Base-by-base conservation (phyloP, 1,140 invertebrate genomes). In the Palaemon carinicauda region DNA sequence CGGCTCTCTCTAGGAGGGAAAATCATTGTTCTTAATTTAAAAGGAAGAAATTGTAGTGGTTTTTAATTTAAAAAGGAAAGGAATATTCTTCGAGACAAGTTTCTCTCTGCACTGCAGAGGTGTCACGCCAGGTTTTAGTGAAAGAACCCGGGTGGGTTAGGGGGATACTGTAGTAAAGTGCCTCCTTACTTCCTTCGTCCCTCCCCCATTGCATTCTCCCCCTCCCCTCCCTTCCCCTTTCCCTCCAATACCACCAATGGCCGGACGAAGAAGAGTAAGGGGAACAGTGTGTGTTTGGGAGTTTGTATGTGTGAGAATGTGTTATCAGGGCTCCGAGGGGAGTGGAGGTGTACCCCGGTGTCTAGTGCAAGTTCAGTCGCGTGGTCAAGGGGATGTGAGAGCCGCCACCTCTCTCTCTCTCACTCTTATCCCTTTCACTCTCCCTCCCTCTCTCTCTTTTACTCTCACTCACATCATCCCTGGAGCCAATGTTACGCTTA, bases 361-460 rank as follows among this genome's bases (percentile, higher is more conserved):
- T 17, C 56, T 21, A 60, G 56, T 60, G 56, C 56, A 60, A 21
- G 56, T 21, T 60, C 2, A 21, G 24, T n/a, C 24, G 56, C 56
- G 24, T 60, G 56, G 24, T 15, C 56, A 21, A 60, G 24, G 56
- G 56, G 56, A 7, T n/a, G 56, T 41, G n/a, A 15, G 56, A 24
- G 56, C 75, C 75, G 33, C 75, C 21, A 33, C 52, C 75, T 78
- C 75, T 78, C 75, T 78, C 75, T 78, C 75, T 78, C 75, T 78
- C 75, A 52, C 50, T 78, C n/a, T n/a, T n/a, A n/a, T n/a, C n/a
- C n/a, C n/a, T n/a, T n/a, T n/a, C n/a, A n/a, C 75, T 78, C 75
- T 78, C 33, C 51, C 75, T 78, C 75, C 51, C 33, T 78, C 75
- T 78, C 75, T 78, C 75, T 21, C 75, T 78, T 50, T 3, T 21